Base-by-base conservation (phyloP, 2,113 vertebrate species). In the Ranitomeya variabilis region DNA sequence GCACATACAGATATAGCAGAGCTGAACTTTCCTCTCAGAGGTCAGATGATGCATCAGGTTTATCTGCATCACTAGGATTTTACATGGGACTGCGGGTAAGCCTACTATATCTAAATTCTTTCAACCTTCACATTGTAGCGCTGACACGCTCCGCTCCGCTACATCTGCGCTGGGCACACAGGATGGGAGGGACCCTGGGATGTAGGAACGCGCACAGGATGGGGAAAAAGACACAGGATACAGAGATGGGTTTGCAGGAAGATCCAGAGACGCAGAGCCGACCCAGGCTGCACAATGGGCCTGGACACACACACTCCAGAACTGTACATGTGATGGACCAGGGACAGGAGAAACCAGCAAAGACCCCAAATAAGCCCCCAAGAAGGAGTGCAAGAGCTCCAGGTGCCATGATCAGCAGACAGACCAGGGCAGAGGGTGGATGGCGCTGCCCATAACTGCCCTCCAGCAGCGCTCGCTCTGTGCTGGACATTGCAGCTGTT, bases 401-500 rank as follows among this genome's bases (percentile, higher is more conserved):
- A 54, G 81, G 18, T n/a, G 18, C 8, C 3, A 79, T 80, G 15
- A 57, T 57, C 77, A 15, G 51, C 79, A 55, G 51, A 18, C 81
- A 69, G 45, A 71, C 66, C 59, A 21, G 62, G n/a, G n/a, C 26
- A 69, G 21, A 23, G 82, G 23, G 55, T 45, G 77, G 83, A 45
- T 55, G 54, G 66, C 82, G 52, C 62, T 69, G 82, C 82, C 55
- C 84, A 21, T 23, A 13, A 23, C 69, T 67, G 51, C 71, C 55
- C 69, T 19, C 23, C 10, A 15, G 85, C 73, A 51, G 12, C 37
- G 16, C 3, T 26, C 26, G 6, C 77, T 71, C 45, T 57, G 71
- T 84, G 57, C 77, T 55, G 76, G n/a, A 81, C 78, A 18, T 13
- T 45, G 82, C 93, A 93, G 92, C 92, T 92, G 91, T 83, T 93